Conservation (phyloP, 1,140 invertebrate species). For the Drosophila watanabei region DNA sequence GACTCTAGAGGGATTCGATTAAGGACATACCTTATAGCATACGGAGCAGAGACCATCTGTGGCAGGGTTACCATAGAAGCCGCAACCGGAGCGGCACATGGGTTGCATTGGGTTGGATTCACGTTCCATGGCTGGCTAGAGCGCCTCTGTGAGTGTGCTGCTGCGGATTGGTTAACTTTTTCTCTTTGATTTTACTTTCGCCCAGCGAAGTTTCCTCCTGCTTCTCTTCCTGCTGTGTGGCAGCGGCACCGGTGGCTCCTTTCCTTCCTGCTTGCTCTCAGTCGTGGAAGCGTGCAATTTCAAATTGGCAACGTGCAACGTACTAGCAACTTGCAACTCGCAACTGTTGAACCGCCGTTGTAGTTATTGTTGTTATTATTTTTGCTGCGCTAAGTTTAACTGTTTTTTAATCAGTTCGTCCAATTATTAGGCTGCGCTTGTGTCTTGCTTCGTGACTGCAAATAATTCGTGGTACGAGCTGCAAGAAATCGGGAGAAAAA, state of each 20-base stretch:
- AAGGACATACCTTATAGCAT: slow-evolving; percentile 95
- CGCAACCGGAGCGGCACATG: slow-evolving; percentile 98
- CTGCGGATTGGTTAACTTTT: slow-evolving; percentile 36
- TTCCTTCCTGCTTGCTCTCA: slow-evolving; percentile 57
- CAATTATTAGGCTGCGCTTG: slow-evolving; percentile 49
- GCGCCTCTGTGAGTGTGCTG: slow-evolving; percentile 46
- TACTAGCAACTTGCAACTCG: slow-evolving; percentile 30
- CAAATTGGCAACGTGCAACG: slow-evolving; percentile 40
- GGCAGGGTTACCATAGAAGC: slow-evolving; percentile 98
- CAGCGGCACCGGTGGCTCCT: slow-evolving; percentile 36
- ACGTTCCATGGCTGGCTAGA: slow-evolving; percentile 91
- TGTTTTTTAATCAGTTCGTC: slow-evolving; percentile 62
- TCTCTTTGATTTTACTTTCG: slow-evolving; percentile 59
- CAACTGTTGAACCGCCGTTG: slow-evolving; percentile 42
- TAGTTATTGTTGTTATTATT: slow-evolving; percentile 12
- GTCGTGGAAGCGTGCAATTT: slow-evolving; percentile 50
- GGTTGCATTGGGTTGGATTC: slow-evolving; percentile 98
- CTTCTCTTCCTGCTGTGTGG: slow-evolving; percentile 61
- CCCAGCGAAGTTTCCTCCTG: slow-evolving; percentile 68
- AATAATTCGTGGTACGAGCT: slow-evolving; percentile 41
- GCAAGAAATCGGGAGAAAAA: slow-evolving; percentile 20
- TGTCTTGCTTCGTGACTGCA: slow-evolving; percentile 44
- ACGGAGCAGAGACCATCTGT: slow-evolving; percentile 99
- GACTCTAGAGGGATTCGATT: neutral
- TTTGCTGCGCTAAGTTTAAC: slow-evolving; percentile 37